phyloP scores from a whole-genome alignment of 2,797 vertebrate species.

The Apogon hyalosoma region DNA sequence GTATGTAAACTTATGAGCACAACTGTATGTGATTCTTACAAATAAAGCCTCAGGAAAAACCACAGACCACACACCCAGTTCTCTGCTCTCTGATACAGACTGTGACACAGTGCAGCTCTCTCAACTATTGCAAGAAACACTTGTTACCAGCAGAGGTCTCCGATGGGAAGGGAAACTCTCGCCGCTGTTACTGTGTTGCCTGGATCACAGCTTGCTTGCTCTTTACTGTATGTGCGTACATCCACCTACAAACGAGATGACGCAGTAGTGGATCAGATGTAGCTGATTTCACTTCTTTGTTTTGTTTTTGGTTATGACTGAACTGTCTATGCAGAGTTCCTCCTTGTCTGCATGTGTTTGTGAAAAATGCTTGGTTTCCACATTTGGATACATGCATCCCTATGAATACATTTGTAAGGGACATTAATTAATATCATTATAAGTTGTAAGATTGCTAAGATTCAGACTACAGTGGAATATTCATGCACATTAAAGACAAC shows the following conservation, averaged over 20 bases:
- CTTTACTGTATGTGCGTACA: not conserved
- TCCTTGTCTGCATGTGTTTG: not conserved
- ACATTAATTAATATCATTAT: too few species aligned
- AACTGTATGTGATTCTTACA: too few species aligned
- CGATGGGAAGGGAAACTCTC: conserved; percentile 15
- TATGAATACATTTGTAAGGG: too few species aligned
- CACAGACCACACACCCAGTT: too few species aligned
- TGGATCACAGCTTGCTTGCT: not conserved
- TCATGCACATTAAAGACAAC: too few species aligned
- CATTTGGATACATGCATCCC: too few species aligned
- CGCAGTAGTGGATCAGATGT: conserved; percentile 37
- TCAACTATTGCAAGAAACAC: not conserved
- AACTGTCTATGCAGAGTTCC: not conserved
- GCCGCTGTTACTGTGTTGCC: not conserved
- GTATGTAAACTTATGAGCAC: too few species aligned
- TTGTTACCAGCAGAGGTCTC: conserved; percentile 68
- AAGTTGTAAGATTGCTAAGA: too few species aligned
- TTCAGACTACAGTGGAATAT: too few species aligned
- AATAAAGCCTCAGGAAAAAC: too few species aligned
- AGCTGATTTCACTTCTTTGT: conserved; percentile 10
- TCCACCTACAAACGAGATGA: conserved; percentile 40
- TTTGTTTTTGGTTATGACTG: not conserved
- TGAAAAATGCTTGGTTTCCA: not conserved
- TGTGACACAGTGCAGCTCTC: too few species aligned
- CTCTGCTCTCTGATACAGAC: too few species aligned